Base-by-base conservation (phyloP, 1,140 invertebrate genomes). In the Drosophila neocordata region DNA sequence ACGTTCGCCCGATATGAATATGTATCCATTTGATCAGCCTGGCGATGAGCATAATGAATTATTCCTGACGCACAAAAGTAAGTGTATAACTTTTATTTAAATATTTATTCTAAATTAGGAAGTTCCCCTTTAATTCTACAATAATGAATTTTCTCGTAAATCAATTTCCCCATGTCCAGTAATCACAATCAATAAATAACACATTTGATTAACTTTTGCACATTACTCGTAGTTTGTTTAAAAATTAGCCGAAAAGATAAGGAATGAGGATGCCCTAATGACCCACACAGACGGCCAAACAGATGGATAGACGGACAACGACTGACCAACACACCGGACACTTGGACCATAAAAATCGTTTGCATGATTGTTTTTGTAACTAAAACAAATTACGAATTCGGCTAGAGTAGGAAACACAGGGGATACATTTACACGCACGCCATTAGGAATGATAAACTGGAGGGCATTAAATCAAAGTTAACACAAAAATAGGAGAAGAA, bases 401-500 rank as follows among this genome's bases (percentile, higher is more conserved):
- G 60, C 60, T 67, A 72, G 44, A 53, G 34, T 59, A 20, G 18
- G 41, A 48, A 67, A 64, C 63, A 71, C 73, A 71, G 44, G 76
- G 76, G 69, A 75, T 70, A 84, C 84, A 83, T 84, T 77, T 84
- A 67, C 81, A 87, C 74, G 71, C 78, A 81, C 81, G 71, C 77
- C 72, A 89, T 89, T 89, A 87, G 59, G 78, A 85, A 73, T 90
- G 85, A 89, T 85, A 89, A 90, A 87, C 81, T 73, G 72, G 56
- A 53, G 63, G 59, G 87, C 78, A 90, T 89, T 89, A 90, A 89
- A 89, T 89, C 87, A 89, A 89, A 90, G 87, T 89, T 89, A 87
- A 77, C 80, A 79, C 18, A 48, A 8, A 79, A 79, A 74, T 34
- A 62, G 41, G 20, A 53, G 67, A 74, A 18, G 4, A 64, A 60